Base-by-base conservation (phyloP, 2,888 invertebrate species). In the Unio pictorum region DNA sequence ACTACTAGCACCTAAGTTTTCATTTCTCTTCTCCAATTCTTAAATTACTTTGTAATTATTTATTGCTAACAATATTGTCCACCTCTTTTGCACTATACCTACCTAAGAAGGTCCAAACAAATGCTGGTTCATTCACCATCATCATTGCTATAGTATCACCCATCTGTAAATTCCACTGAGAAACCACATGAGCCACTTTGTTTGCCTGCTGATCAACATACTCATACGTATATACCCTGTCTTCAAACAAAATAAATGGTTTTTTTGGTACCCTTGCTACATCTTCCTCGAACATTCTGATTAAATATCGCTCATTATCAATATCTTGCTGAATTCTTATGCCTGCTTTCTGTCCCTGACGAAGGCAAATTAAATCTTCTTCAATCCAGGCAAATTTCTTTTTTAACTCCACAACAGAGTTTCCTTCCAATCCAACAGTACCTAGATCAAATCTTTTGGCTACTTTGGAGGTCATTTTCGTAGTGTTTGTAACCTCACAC, bases 61-160 rank as follows among this genome's bases (percentile, higher is more conserved):
- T 2, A 11, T 45, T 45, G 8, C 45, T 3, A 45, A 45, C 11
- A 1, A 11, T 45, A 11, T 45, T 8, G 8, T 45, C 11, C 11
- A 8, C 2, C 45, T 45, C 8, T 15, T 15, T 45, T 45, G 45
- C 15, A 45, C 15, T 0, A 45, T 57, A 17, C 78, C 75, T 65
- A 84, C 85, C 85, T 30, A 81, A 65, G 66, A 79, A 78, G 1
- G 81, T 84, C 84, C 85, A 85, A 4, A 86, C 64, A 68, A 84
- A 85, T 3, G 79, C 79, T 11, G 86, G 84, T 54, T 80, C 80
- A 71, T 86, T 86, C 63, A 75, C 64, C 23, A 84, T 78, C 68
- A 84, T 69, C 55, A 86, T 67, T 23, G 85, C 85, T 23, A 83
- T 83, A 20, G 74, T 75, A 55, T 84, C 81, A 3, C 78, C 77